Conservation (phyloP, 2,113 vertebrate species). For the Pteronura brasiliensis region DNA sequence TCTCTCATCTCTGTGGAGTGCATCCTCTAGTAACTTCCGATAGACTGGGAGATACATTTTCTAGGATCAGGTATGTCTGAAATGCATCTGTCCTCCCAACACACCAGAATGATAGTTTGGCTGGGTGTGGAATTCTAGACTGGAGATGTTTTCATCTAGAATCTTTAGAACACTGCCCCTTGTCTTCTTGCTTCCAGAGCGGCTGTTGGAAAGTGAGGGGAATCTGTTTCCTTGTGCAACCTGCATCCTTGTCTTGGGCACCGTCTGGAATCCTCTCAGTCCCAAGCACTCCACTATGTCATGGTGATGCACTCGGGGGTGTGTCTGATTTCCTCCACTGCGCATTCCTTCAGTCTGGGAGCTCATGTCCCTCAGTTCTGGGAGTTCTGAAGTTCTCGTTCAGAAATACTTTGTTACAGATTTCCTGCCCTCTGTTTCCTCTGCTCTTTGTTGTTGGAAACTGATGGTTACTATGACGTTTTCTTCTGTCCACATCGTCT, state of each 20-base stretch:
- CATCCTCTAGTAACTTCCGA: not conserved
- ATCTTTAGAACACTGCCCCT: not conserved
- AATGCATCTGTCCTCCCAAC: not conserved
- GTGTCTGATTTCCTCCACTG: not conserved
- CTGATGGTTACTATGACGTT: fast-evolving
- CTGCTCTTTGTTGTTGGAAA: not conserved
- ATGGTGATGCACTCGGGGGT: fast-evolving
- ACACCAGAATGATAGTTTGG: too few species aligned
- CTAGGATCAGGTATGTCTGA: not conserved
- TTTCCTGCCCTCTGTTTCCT: not conserved
- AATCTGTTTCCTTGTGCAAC: fast-evolving
- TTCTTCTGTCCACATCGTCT: not conserved
- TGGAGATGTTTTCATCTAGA: not conserved
- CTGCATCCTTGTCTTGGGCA: not conserved
- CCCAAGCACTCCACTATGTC: not conserved
- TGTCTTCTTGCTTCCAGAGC: not conserved
- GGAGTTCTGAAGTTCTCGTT: not conserved
- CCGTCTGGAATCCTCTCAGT: not conserved
- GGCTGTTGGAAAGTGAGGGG: not conserved
- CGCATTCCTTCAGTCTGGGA: not conserved
- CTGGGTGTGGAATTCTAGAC: not conserved
- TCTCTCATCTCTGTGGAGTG: not conserved
- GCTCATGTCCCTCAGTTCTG: not conserved
- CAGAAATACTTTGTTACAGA: not conserved
- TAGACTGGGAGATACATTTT: not conserved